Conservation (phyloP, 2,797 vertebrate species). For the Pachyuromys duprasi region DNA sequence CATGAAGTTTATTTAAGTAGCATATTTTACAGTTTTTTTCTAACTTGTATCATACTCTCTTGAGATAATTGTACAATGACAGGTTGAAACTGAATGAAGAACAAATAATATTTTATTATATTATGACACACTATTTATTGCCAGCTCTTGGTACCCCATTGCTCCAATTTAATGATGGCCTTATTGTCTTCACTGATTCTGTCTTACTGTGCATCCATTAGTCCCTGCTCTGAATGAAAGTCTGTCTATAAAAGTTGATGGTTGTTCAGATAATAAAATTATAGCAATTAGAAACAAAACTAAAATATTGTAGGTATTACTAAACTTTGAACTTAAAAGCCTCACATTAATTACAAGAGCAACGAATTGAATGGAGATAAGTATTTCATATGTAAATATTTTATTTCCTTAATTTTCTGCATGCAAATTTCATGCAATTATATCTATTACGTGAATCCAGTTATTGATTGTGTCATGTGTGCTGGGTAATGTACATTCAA, state of each 20-base stretch:
- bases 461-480: neutral
- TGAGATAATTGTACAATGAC: neutral
- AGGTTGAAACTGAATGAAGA: neutral
- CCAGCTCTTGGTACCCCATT: neutral
- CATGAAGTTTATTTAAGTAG: neutral
- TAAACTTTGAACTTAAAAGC: neutral
- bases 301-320: neutral
- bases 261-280: neutral
- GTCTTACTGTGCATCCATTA: neutral
- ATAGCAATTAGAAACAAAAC: neutral
- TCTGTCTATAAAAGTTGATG: neutral
- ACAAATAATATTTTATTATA: neutral
- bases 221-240: neutral
- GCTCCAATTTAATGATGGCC: constrained; percentile 12
- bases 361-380: neutral
- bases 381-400: neutral
- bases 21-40: neutral
- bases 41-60: neutral
- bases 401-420: neutral
- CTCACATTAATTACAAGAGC: neutral
- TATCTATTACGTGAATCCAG: neutral
- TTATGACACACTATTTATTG: neutral
- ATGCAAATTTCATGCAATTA: neutral
- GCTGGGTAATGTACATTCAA: neutral
- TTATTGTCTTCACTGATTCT: neutral